Evolutionary conservation across 2,113 vertebrate species (phyloP).

Genomic region (Bungarus multicinctus): DNA sequence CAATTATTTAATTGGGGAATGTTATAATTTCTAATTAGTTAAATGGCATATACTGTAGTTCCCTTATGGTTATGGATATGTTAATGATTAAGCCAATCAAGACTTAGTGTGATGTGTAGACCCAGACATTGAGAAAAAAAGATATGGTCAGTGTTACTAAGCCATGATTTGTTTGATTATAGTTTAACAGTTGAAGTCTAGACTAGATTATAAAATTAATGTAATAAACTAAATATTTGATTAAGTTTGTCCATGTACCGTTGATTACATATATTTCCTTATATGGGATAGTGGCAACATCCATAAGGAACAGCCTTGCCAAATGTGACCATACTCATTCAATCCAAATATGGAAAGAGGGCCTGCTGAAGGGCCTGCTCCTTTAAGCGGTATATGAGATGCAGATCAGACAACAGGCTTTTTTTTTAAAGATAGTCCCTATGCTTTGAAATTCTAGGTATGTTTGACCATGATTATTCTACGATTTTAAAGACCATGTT

Average conservation of each 20-base stretch:
- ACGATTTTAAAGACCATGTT: background rate
- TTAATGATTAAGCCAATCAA: background rate
- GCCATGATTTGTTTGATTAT: background rate
- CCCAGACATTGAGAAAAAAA: background rate
- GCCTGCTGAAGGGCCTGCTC: background rate
- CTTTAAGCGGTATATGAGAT: background rate
- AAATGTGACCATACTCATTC: background rate
- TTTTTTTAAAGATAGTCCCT: background rate
- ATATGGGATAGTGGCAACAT: background rate
- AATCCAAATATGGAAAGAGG: background rate
- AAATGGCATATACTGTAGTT: background rate
- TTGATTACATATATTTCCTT: background rate
- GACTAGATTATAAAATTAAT: background rate
- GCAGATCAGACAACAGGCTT: background rate
- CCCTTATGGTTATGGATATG: background rate
- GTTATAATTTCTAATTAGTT: background rate
- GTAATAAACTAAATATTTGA: background rate
- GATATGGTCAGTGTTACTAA: background rate
- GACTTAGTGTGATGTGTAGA: background rate
- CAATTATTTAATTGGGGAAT: background rate
- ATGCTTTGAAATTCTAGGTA: background rate
- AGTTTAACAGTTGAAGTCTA: background rate
- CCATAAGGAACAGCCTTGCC: background rate
- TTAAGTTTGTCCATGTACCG: background rate
- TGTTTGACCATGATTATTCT: background rate